These are phyloP conservation scores for Archips crataeganus DNA, from an alignment of 2,888 invertebrate species.

Conservation along the genomic window DNA sequence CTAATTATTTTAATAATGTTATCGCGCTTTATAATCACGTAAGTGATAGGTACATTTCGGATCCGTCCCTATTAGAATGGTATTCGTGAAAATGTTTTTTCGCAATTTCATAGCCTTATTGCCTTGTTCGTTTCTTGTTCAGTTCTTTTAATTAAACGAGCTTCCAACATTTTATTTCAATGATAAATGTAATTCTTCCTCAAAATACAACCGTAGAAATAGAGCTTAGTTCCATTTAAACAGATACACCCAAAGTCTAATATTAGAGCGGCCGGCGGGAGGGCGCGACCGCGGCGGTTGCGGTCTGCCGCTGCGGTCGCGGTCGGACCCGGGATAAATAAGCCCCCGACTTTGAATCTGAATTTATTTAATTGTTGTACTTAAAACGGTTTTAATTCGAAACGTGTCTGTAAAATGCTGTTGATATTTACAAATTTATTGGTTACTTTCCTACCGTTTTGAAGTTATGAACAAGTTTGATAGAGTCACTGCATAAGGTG, in stretches of 20 bases:
- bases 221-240: slow-evolving; percentile 39
- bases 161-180: not conserved
- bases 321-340: slow-evolving; percentile 46
- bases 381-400: slow-evolving; percentile 31
- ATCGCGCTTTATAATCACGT: not conserved
- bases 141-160: not conserved
- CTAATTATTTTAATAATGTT: not conserved
- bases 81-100: not conserved
- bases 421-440: not conserved
- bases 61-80: not conserved
- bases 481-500: no score
- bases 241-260: slow-evolving; percentile 56
- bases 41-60: not conserved
- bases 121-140: not conserved
- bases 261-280: slow-evolving; percentile 51
- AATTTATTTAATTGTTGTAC: slow-evolving; percentile 42
- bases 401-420: not conserved
- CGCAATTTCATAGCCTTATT: not conserved
- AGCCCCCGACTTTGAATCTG: slow-evolving; percentile 36
- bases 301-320: slow-evolving; percentile 33
- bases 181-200: no score
- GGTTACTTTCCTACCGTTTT: not conserved
- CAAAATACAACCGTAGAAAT: not conserved
- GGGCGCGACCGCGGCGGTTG: slow-evolving; percentile 28
- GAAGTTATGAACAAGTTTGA: no score